These are phyloP conservation scores for Osmoderma eremita DNA, from an alignment of 2,888 invertebrate species.

Conservation along the genomic window DNA sequence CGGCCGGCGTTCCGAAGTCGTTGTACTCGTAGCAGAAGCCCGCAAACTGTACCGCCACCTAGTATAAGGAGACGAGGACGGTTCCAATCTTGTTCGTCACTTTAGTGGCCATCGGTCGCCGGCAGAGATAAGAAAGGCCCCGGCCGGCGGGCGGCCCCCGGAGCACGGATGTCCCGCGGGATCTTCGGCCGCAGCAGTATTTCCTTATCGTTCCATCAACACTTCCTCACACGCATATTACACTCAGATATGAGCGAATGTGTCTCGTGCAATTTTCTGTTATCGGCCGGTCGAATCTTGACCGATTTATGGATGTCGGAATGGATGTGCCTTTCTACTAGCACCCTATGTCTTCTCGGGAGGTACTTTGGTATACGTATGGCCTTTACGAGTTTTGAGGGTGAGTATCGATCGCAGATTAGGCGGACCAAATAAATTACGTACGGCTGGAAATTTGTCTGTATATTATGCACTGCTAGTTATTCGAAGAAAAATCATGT, in stretches of 20 bases:
- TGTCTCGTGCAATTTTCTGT: slow-evolving; percentile 37
- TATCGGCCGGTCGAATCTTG: slow-evolving; percentile 29
- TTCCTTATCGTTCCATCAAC: slow-evolving; percentile 53
- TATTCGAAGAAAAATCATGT: neutral
- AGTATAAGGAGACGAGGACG: slow-evolving; percentile 41
- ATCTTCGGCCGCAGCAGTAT: slow-evolving; percentile 35
- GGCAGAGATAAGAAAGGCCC: slow-evolving; percentile 32
- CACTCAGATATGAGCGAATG: slow-evolving; percentile 49
- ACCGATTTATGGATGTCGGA: slow-evolving; percentile 33
- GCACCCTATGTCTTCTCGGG: neutral
- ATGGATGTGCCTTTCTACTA: slow-evolving; percentile 8
- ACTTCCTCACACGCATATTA: slow-evolving; percentile 52
- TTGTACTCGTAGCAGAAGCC: neutral
- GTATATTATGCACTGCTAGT: neutral
- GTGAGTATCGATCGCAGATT: slow-evolving; percentile 13
- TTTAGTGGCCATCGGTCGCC: slow-evolving; percentile 47
- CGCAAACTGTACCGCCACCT: neutral
- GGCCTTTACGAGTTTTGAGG: slow-evolving; percentile 17
- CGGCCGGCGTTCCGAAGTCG: neutral
- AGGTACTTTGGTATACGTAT: neutral
- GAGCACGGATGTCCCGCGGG: slow-evolving; percentile 41
- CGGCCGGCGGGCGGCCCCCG: slow-evolving; percentile 39
- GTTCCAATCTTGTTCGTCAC: slow-evolving; percentile 44
- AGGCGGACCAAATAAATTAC: slow-evolving; percentile 19
- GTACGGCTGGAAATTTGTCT: slow-evolving; percentile 17